These are phyloP conservation scores for Lagenorhynchus albirostris DNA, from an alignment of 2,113 vertebrate species.

Conservation along the genomic window DNA sequence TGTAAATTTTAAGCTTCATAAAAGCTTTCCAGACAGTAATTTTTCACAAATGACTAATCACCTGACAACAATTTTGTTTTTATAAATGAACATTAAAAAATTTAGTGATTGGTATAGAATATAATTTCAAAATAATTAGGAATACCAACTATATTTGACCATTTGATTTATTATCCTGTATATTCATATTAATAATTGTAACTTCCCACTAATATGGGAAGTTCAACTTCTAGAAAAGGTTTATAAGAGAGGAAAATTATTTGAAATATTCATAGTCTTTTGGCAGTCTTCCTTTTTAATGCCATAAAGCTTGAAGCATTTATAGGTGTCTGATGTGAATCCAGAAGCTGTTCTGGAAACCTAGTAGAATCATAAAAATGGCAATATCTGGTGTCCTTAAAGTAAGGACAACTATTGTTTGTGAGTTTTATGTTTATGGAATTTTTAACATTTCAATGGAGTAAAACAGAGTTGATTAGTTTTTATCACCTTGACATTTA, in stretches of 20 bases:
- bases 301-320: background rate
- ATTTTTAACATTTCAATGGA: slow-evolving; percentile 59
- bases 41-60: slow-evolving; percentile 49
- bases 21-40: slow-evolving; percentile 47
- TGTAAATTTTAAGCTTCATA: slow-evolving; percentile 55
- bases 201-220: background rate
- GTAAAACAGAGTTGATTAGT: slow-evolving; percentile 29
- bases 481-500: slow-evolving; percentile 63
- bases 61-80: slow-evolving; percentile 37
- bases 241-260: background rate
- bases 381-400: slow-evolving; percentile 33
- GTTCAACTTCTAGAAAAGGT: slow-evolving; percentile 27
- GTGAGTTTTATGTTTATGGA: slow-evolving; percentile 34
- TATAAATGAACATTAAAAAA: slow-evolving; percentile 36
- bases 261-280: slow-evolving; percentile 28
- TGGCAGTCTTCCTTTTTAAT: background rate
- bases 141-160: background rate
- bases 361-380: background rate
- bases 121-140: slow-evolving; percentile 50
- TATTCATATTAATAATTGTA: slow-evolving; percentile 25
- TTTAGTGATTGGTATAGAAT: background rate
- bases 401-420: slow-evolving; percentile 32
- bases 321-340: background rate
- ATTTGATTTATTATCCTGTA: background rate
- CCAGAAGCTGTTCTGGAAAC: slow-evolving; percentile 29